Percentiles rank a stretch among this genome's conserved stretches.
Conservation (phyloP, 1,140 invertebrate genomes). For the Drosophila kurseongensis region DNA sequence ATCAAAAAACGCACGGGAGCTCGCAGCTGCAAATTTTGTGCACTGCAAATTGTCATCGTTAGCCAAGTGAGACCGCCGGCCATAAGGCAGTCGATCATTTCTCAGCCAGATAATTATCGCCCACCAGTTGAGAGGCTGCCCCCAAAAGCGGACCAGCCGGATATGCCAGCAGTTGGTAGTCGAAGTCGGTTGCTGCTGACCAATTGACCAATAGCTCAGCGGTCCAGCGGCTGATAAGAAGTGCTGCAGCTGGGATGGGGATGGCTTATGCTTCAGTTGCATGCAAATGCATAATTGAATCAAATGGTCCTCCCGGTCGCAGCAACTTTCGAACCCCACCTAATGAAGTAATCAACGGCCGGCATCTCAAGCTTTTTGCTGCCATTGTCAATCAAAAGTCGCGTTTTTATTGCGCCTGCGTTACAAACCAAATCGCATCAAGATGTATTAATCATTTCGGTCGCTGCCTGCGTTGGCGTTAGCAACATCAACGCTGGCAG, state of each 20-base stretch:
- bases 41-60: slow-evolving; percentile 71
- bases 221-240: slow-evolving; percentile 43
- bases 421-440: slow-evolving; percentile 81
- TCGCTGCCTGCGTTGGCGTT: slow-evolving; percentile 63
- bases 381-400: slow-evolving; percentile 77
- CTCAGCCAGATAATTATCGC: slow-evolving; percentile 77
- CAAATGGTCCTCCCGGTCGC: slow-evolving; percentile 52
- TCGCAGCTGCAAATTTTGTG: slow-evolving; percentile 56
- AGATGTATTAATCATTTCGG: slow-evolving; percentile 82
- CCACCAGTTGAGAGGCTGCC: slow-evolving; percentile 66
- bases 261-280: slow-evolving; percentile 73
- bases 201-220: slow-evolving; percentile 57
- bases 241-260: slow-evolving; percentile 29
- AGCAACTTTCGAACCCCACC: slow-evolving; percentile 43
- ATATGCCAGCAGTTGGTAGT: slow-evolving; percentile 45
- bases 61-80: slow-evolving; percentile 48
- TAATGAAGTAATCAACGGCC: slow-evolving; percentile 78
- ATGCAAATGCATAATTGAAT: slow-evolving; percentile 81
- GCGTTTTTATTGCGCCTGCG: slow-evolving; percentile 76
- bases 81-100: slow-evolving; percentile 69
- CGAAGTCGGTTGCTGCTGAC: slow-evolving; percentile 33
- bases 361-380: slow-evolving; percentile 68
- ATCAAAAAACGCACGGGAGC: slow-evolving; percentile 52
- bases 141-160: slow-evolving; percentile 43
- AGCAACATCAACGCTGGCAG: slow-evolving; percentile 10